Evolutionary conservation across 2,113 vertebrate genomes (phyloP), one percentile per base, ranked within the genome.

Genomic region (Lepidothrix coronata): DNA sequence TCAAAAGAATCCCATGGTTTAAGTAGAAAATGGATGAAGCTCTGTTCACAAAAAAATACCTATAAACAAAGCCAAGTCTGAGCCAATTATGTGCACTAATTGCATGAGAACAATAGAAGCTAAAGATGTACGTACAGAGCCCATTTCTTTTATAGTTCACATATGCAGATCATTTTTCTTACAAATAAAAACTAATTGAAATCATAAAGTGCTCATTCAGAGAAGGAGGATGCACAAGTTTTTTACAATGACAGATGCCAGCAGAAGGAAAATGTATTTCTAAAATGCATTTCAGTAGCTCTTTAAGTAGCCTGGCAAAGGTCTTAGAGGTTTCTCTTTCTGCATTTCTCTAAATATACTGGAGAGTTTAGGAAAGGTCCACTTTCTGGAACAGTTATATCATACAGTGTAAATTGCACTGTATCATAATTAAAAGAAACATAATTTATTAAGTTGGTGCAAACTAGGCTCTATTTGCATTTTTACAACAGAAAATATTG

Each of bases 161-260:
- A 62, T 79, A 54, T 55, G 73, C 80, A 92, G 86, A 89, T 76
- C 2, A 8, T 88, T 94, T 86, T 78, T 89, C 70, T 75, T 68
- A 37, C n/a, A 8, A 54, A 58, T 75, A 61, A 78, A 88, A 94
- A 63, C 76, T 71, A 90, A 94, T 41, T 63, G 80, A 93, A 95
- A 95, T 92, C 80, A 86, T 57, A 61, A 91, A 93, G 84, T 59
- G 35, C 35, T 96, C 52, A 52, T 55, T 94, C 52, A 63, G 68
- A 87, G 88, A 73, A 89, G 71, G 62, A 93, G 27, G n/a, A 65
- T 61, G 61, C 52, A 78, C n/a, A 58, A 75, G 73, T 35, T 52
- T 80, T 76, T 93, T 65, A 39, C 54, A 79, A 30, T 37, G 66
- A 87, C 14, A 89, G 58, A 74, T 54, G 79, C 52, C 72, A 93